Conservation (phyloP, 2,113 vertebrate species). For the mouse (Mus musculus) region GRCm39 chr5:148961501-148962000, state of each 20-base stretch:
- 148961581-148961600: not conserved
- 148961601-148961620: not conserved
- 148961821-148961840: too few species aligned
- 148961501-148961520: not conserved
- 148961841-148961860: too few species aligned
- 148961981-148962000: slow-evolving; percentile 18
- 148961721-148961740: not conserved
- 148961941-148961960: too few species aligned
- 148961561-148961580: not conserved
- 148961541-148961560: not conserved
- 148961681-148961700: not conserved
- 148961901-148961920: too few species aligned
- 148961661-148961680: too few species aligned
- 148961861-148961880: too few species aligned
- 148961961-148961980: slow-evolving; percentile 5
- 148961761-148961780: not conserved
- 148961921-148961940: too few species aligned
- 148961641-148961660: too few species aligned
- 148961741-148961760: not conserved
- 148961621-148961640: not conserved
- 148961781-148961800: too few species aligned
- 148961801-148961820: too few species aligned
- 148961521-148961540: not conserved
- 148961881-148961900: too few species aligned
- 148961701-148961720: not conserved